Percentiles rank a stretch among this genome's conserved stretches.
Evolutionary conservation across 2,888 invertebrate species (phyloP).

Genomic region (Spisula solida): DNA sequence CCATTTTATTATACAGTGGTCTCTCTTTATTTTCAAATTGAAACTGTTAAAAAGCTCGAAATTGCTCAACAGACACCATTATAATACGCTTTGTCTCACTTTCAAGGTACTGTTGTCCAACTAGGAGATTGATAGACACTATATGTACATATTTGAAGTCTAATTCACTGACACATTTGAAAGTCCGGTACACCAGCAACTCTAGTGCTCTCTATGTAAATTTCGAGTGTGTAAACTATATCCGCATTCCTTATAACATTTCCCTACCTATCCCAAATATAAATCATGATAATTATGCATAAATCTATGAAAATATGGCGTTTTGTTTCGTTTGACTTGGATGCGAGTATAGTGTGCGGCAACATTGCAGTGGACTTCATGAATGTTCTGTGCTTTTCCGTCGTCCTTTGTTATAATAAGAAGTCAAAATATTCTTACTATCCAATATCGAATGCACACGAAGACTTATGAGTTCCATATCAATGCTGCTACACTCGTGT

Average conservation of each 20-base stretch:
- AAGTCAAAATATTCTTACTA: neutral
- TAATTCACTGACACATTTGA: neutral
- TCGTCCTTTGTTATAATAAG: neutral
- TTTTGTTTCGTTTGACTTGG: neutral
- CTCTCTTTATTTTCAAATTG: neutral
- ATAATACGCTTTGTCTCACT: no score
- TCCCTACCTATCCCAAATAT: neutral
- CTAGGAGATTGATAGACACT: no score
- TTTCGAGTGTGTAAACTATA: neutral
- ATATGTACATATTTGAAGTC: neutral
- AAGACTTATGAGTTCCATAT: neutral
- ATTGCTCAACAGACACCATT: no score
- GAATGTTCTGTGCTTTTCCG: no score
- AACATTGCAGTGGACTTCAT: no score
- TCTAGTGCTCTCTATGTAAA: conserved; percentile 31
- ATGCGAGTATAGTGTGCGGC: neutral
- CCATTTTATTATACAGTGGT: no score
- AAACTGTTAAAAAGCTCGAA: no score
- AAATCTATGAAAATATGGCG: neutral
- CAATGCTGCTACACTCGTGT: neutral
- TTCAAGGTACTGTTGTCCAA: no score
- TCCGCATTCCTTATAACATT: neutral
- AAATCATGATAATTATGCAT: neutral
- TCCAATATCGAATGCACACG: neutral
- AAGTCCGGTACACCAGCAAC: conserved; percentile 47